Conservation (phyloP, 2,113 vertebrate species). For the Gadus macrocephalus region DNA sequence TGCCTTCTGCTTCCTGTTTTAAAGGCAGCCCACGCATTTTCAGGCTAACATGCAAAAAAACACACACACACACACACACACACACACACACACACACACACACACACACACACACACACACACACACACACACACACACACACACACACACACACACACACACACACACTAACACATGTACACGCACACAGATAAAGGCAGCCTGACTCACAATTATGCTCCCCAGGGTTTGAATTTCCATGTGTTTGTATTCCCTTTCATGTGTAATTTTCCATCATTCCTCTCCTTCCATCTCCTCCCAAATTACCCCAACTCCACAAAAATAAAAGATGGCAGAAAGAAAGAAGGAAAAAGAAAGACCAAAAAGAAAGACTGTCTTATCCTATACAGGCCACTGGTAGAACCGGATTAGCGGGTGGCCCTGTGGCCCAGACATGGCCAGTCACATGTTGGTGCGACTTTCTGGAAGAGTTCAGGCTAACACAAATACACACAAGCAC, state of each 20-base stretch:
- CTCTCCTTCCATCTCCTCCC: no score
- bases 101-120: no score
- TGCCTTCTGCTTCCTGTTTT: no score
- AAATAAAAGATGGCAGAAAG: not conserved
- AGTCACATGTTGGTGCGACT: conserved; percentile 13
- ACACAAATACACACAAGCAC: conserved; percentile 2
- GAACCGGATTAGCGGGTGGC: conserved; percentile 21
- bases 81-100: no score
- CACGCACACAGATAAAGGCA: not conserved
- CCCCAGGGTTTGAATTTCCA: no score
- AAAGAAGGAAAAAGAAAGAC: not conserved
- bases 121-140: not conserved
- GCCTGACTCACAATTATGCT: not conserved
- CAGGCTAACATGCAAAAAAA: not conserved
- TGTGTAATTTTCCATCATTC: no score
- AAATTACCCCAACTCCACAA: no score
- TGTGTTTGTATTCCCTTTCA: not conserved
- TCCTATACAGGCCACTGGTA: not conserved
- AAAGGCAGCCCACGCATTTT: no score
- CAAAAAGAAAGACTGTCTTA: not conserved
- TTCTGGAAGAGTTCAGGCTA: no score
- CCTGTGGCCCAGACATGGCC: conserved; percentile 20
- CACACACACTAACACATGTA: not conserved
- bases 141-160: not conserved
- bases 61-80: not conserved